phyloP scores from a whole-genome alignment of 1,140 invertebrate species.

The Drosophila albomicans region DNA sequence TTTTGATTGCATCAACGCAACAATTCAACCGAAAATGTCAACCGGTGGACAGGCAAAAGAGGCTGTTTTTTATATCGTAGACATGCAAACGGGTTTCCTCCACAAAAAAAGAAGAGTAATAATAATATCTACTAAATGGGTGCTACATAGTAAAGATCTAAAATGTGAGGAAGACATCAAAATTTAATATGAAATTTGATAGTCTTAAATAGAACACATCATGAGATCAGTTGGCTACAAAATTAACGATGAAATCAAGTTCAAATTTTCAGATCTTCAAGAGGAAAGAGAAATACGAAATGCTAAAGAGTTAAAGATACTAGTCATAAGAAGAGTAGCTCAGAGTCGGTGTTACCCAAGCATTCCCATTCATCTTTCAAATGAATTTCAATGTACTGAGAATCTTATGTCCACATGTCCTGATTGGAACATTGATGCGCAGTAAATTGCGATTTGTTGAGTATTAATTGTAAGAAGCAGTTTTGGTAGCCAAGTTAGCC shows the following conservation, averaged over 20 bases:
- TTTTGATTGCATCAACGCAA: constrained; percentile 35
- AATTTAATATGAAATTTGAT: neutral
- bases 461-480: constrained; percentile 28
- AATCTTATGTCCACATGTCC: neutral
- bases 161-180: neutral
- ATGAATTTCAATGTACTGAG: neutral
- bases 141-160: neutral
- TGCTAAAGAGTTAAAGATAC: neutral
- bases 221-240: too few species aligned
- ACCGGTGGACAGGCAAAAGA: constrained; percentile 28
- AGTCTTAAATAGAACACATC: neutral
- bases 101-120: neutral
- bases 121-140: neutral
- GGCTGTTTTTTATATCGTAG: constrained; percentile 30
- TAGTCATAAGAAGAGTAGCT: neutral
- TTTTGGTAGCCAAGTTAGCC: constrained; percentile 32
- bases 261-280: too few species aligned
- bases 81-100: constrained; percentile 21
- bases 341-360: neutral
- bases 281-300: too few species aligned
- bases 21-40: constrained; percentile 32
- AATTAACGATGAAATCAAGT: too few species aligned
- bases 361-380: neutral
- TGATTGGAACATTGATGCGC: constrained; percentile 1
- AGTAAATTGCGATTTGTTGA: constrained; percentile 4